Evolutionary conservation across 2,888 invertebrate species (phyloP).

Genomic region (Agrochola lychnidis): DNA sequence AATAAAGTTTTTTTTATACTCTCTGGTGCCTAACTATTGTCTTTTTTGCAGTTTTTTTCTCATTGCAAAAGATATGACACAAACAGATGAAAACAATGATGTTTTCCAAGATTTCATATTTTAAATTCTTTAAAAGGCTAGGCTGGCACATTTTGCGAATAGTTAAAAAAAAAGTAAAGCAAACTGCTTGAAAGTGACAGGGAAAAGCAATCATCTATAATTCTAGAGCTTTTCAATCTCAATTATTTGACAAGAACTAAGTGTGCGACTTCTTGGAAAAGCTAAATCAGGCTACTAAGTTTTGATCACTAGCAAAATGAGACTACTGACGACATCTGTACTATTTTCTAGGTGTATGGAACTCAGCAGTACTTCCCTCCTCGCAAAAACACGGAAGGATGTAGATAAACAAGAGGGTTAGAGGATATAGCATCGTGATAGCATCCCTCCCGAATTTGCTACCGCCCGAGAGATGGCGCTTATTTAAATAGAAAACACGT

Average conservation of each 20-base stretch:
- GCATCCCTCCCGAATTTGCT: constrained; percentile 60
- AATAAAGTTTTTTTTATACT: background rate
- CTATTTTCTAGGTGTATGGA: background rate
- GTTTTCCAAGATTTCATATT: background rate
- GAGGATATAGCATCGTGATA: constrained; percentile 61
- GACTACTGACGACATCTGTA: constrained; percentile 72
- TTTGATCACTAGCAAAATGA: background rate
- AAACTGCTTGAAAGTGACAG: background rate
- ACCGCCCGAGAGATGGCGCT: constrained; percentile 80
- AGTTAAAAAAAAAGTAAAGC: background rate
- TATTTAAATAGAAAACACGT: background rate
- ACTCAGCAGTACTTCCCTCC: background rate
- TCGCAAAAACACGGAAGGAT: constrained; percentile 11
- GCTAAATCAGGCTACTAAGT: background rate
- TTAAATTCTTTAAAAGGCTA: background rate
- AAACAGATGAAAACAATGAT: background rate
- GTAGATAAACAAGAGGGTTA: constrained; percentile 8
- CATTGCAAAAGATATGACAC: background rate
- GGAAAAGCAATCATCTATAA: background rate
- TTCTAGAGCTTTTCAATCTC: background rate
- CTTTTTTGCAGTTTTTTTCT: background rate
- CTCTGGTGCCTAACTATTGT: background rate
- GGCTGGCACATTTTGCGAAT: background rate
- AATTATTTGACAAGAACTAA: background rate
- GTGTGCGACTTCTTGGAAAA: background rate